Percentiles rank a stretch among this genome's conserved stretches.
phyloP scores from a whole-genome alignment of 30 jellyfish, hydroid and myxozoan species.

The Rhopilema esculentum region DNA sequence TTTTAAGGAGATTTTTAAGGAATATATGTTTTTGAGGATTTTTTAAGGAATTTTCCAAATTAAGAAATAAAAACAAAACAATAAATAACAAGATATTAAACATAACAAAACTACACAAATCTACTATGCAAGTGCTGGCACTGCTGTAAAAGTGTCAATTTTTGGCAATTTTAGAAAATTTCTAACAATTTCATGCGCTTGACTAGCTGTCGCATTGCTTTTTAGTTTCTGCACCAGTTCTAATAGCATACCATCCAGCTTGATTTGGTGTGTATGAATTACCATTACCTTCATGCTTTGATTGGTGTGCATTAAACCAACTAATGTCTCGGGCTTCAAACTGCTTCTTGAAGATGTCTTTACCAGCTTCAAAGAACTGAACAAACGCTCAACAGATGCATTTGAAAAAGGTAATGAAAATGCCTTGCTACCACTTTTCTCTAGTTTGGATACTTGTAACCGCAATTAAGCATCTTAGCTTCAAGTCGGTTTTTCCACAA shows the following conservation, averaged over 20 bases:
- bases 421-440: slow-evolving; percentile 5
- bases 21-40: neutral
- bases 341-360: neutral
- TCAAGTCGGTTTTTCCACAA: slow-evolving; percentile 16
- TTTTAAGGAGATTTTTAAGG: neutral
- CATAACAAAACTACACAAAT: neutral
- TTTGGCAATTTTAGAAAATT: neutral
- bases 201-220: neutral
- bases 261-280: neutral
- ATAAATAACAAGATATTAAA: neutral
- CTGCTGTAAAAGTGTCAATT: neutral
- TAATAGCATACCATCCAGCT: neutral
- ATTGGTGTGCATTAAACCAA: neutral
- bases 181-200: neutral
- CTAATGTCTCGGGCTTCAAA: neutral
- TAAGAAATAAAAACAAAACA: neutral
- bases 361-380: slow-evolving; percentile 6
- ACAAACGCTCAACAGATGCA: slow-evolving; percentile 22
- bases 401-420: slow-evolving; percentile 24
- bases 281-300: neutral
- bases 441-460: slow-evolving; percentile 2
- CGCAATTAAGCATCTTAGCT: slow-evolving; percentile 1
- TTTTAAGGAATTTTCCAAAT: neutral
- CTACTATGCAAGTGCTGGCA: no score
- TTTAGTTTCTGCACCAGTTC: neutral